Evolutionary conservation across 1,140 invertebrate species (phyloP), one percentile per base, ranked within the genome.

Genomic region (Coenobita brevimanus): DNA sequence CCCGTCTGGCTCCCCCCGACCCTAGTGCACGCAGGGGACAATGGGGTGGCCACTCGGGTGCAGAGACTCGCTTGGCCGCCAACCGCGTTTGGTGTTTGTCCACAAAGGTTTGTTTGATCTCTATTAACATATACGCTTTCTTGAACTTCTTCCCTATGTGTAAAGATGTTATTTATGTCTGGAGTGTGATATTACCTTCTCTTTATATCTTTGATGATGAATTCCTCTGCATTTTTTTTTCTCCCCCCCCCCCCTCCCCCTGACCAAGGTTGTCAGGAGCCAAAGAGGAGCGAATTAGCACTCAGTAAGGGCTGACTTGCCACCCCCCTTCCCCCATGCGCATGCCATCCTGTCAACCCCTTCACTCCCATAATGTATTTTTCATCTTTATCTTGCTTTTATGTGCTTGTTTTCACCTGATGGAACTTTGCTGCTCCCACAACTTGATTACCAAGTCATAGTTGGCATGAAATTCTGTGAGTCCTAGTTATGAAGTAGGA

Each of bases 21-120:
- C 17, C n/a, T 21, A 38, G 84, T 43, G 84, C 33, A 71, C 60
- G 27, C 13, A 43, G 27, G 64, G 69, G 84, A 27, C 38, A 38
- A 15, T 21, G 60, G 57, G 54, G 27, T 43, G 46, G 33, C 60
- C 21, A 50, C 62, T 36, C n/a, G 13, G 69, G 78, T 81, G 62
- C 36, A 27, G 60, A 50, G 46, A 50, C 6, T 50, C 43, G 71
- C 79, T 76, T 69, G 43, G 79, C 80, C 69, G 80, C 79, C 75
- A 69, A 87, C 85, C 85, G 57, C 64, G 76, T 87, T 80, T 88
- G 79, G 80, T 88, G 86, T 82, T 88, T 82, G 86, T 88, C 79
- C 80, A 82, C 86, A 88, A n/a, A n/a, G 86, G 86, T 88, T 88
- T 88, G 86, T 88, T 88, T 88, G 86, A 88, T 88, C 86, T 88